These are phyloP conservation scores for Glossosoma conforme DNA, from an alignment of 1,140 invertebrate genomes.

Conservation along the genomic window DNA sequence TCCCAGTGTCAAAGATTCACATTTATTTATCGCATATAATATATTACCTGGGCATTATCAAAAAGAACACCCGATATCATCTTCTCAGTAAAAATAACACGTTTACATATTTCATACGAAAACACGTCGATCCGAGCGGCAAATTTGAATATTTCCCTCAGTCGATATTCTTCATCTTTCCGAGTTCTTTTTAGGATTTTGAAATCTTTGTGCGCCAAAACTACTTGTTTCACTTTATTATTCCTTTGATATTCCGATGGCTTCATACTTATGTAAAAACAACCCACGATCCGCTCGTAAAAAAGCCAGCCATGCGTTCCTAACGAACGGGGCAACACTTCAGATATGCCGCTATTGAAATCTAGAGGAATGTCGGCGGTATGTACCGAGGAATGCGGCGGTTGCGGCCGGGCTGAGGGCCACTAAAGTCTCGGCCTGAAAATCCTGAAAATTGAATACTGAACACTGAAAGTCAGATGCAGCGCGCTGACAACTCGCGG, in stretches of 20 bases:
- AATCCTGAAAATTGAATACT: no score
- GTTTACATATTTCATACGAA: conserved; percentile 1
- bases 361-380: conserved; percentile 1
- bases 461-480: no score
- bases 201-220: conserved; percentile 7
- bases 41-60: no score
- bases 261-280: conserved; percentile 27
- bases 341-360: conserved; percentile 12
- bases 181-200: not conserved
- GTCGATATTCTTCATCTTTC: conserved; percentile 8
- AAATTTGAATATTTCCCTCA: not conserved
- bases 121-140: not conserved
- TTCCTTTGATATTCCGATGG: conserved; percentile 32
- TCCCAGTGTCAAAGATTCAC: no score
- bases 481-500: no score
- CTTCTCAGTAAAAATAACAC: no score
- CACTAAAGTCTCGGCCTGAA: no score
- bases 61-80: not conserved
- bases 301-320: conserved; percentile 25
- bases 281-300: conserved; percentile 23
- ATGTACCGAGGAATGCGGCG: not conserved
- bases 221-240: conserved; percentile 32
- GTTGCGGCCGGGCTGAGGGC: not conserved
- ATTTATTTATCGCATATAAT: no score
- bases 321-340: conserved; percentile 26